Percentiles rank a stretch among this genome's conserved stretches.
Conservation (phyloP, 2,113 vertebrate genomes). For the Hippocampus barbouri region DNA sequence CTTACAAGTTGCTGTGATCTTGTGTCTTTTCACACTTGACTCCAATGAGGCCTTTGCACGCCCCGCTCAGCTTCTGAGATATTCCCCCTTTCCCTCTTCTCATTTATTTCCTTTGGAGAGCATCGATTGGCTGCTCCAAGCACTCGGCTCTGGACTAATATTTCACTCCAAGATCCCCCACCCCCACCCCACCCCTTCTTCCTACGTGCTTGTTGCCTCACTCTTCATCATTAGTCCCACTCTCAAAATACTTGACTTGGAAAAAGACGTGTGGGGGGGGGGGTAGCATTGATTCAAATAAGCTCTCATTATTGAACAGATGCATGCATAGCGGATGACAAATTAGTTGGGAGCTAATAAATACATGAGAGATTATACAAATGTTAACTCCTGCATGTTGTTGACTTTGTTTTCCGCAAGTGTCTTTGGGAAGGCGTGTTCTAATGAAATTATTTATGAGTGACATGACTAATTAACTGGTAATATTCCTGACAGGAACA, state of each 20-base stretch:
- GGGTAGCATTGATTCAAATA: not conserved
- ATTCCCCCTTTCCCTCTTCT: not conserved
- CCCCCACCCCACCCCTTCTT: not conserved
- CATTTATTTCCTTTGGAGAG: slow-evolving; percentile 8
- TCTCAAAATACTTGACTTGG: slow-evolving; percentile 2
- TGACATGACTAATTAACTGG: not conserved
- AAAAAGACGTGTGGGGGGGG: not conserved
- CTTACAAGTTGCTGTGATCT: not conserved
- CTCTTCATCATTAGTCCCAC: slow-evolving; percentile 9
- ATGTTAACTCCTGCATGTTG: not conserved
- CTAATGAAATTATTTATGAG: not conserved
- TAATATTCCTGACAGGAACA: not conserved
- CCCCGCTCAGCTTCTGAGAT: not conserved
- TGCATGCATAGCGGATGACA: not conserved
- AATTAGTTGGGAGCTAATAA: not conserved
- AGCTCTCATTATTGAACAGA: not conserved
- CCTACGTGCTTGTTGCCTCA: slow-evolving; percentile 1
- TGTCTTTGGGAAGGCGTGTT: not conserved
- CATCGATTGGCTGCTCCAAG: slow-evolving; percentile 6
- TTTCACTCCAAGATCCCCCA: not conserved
- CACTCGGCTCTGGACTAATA: slow-evolving; percentile 5
- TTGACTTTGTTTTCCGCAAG: not conserved
- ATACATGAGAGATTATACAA: not conserved
- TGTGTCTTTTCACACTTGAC: not conserved
- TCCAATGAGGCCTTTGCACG: not conserved